These are phyloP conservation scores for Spea hammondii DNA, from an alignment of 2,797 vertebrate genomes.

Conservation along the genomic window DNA sequence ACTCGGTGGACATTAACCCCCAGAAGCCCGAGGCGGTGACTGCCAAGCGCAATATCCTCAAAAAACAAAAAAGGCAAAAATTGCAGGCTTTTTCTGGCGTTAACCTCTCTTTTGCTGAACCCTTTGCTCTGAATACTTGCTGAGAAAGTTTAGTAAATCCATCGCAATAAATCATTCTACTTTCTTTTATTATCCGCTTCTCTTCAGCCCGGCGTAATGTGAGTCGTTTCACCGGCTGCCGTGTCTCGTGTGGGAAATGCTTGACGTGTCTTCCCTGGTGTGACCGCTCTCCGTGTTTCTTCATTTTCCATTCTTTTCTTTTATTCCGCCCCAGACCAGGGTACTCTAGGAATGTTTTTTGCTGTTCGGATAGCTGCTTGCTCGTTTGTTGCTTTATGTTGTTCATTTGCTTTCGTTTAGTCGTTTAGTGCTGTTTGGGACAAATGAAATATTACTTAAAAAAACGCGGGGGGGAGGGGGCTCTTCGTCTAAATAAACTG, in stretches of 20 bases:
- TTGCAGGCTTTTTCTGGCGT: too few relatives aligned
- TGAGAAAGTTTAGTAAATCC: conserved; percentile 86
- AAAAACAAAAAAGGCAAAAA: too few relatives aligned
- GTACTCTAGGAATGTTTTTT: conserved; percentile 82
- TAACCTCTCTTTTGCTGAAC: conserved; percentile 88
- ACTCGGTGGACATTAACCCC: conserved; percentile 84
- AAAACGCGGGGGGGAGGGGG: too few relatives aligned
- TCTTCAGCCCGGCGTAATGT: conserved; percentile 99
- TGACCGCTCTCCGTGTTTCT: conserved; percentile 83
- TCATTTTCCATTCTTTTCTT: conserved; percentile 82
- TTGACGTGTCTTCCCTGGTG: conserved; percentile 88
- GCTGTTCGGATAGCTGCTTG: conserved; percentile 73
- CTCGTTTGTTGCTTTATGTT: conserved; percentile 87
- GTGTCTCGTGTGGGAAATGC: conserved; percentile 93
- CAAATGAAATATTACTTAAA: conserved; percentile 60
- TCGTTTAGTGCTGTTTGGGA: conserved; percentile 97
- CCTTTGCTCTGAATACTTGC: conserved; percentile 96
- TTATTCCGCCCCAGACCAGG: conserved; percentile 76
- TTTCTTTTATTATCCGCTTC: conserved; percentile 99
- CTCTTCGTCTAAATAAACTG: too few relatives aligned
- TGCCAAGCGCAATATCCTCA: conserved; percentile 69
- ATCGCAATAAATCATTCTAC: conserved; percentile 99
- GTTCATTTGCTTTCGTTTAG: conserved; percentile 80
- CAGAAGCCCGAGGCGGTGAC: conserved; percentile 75
- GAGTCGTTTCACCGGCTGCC: conserved; percentile 98